Evolutionary conservation across 2,888 invertebrate species (phyloP), one percentile per base, ranked within the genome.

Genomic region (Cheiracanthium punctorium): DNA sequence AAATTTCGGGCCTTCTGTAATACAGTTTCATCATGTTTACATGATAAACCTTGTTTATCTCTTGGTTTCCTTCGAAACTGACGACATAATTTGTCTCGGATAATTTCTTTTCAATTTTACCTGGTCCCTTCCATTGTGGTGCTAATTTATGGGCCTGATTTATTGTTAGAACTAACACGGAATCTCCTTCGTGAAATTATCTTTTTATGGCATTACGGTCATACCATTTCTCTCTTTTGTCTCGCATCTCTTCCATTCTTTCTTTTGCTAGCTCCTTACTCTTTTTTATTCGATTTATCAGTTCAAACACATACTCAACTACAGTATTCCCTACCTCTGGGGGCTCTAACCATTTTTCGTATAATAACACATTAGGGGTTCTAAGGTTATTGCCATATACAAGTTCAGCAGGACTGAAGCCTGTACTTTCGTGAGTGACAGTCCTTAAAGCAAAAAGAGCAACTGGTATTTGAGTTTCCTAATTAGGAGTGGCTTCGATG

Each of bases 381-480:
- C 75, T 82, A 14, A 82, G n/a, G 32, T 73, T 77, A 20, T 20
- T 20, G 4, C 84, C 67, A n/a, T 58, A 65, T 0, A 79, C 52
- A 20, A 79, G 7, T 30, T 84, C 79, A 8, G 84, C 67, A 32
- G 79, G 84, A 5, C 41, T 65, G 17, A 69, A 69, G 0, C 73
- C 73, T 0, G 79, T 79, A 12, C 73, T 79, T 4, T 79, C 69
- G 4, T 72, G 79, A 5, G 32, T 84, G 0, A 52, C 48, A 17
- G 29, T 67, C 48, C 84, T n/a, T 30, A 73, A 10, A 1, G 73
- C 67, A 65, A 84, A 79, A 12, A 84, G 8, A 0, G 69, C 77
- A 17, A 48, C 32, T n/a, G 82, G 82, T 8, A 84, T 28, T 2
- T 65, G 48, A 17, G 52, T 67, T 17, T 79, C 73, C 79, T 52